Percentiles rank a stretch among this genome's conserved stretches.
Conservation (phyloP, 2,113 vertebrate genomes). For the Pseudopodoces humilis region DNA sequence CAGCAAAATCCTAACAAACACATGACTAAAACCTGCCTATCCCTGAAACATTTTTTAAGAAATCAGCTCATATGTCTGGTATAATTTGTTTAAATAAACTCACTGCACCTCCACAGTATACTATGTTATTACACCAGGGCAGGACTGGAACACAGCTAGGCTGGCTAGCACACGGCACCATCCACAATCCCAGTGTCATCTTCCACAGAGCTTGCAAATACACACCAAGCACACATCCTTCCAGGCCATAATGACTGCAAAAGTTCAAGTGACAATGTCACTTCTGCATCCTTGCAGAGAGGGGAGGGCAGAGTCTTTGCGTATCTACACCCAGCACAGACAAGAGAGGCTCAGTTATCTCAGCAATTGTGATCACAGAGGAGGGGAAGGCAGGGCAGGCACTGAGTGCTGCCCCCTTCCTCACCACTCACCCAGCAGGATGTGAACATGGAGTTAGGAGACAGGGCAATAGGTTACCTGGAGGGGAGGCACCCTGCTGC, state of each 20-base stretch:
- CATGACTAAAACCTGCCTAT: background rate
- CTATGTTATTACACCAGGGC: no score
- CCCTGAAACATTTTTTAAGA: background rate
- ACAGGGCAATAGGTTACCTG: background rate
- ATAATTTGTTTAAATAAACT: background rate
- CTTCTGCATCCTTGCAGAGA: no score
- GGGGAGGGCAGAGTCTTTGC: background rate
- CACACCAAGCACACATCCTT: no score
- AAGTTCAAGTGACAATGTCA: fast-evolving
- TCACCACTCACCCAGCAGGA: background rate
- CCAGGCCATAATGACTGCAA: background rate
- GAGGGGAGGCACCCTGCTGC: background rate
- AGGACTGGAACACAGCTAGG: background rate
- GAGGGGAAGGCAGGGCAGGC: background rate
- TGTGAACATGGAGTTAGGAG: fast-evolving
- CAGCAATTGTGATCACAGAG: fast-evolving
- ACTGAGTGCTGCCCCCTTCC: fast-evolving
- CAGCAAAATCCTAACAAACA: background rate
- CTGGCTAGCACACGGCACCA: background rate
- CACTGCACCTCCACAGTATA: fast-evolving
- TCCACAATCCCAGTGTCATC: background rate
- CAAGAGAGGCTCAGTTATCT: background rate
- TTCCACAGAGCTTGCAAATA: no score
- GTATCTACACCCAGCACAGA: background rate
- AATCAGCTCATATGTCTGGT: background rate